Percentiles rank a stretch among this genome's conserved stretches.
Evolutionary conservation across 2,113 vertebrate species (phyloP).

Genomic region (Cyphomyrus plagiostoma): DNA sequence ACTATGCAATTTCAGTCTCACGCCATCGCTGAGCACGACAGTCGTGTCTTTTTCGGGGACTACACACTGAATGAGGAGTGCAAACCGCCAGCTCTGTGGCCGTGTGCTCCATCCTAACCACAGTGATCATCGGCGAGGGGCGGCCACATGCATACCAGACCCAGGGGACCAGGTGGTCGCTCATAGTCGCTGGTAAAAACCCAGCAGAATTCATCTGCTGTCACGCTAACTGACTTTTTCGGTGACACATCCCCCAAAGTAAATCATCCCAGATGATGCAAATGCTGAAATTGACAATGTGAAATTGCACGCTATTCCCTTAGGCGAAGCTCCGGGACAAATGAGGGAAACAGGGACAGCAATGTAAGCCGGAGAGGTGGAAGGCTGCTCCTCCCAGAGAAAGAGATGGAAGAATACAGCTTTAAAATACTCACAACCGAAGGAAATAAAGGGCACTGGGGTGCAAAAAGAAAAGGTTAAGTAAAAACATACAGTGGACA

Average conservation of each 20-base stretch:
- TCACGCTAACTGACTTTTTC: constrained; percentile 44
- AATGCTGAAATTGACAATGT: constrained; percentile 40
- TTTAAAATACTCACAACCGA: background rate
- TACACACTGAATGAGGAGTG: background rate
- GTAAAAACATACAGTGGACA: background rate
- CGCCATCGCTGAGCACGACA: background rate
- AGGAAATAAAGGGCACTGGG: background rate
- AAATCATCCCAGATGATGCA: constrained; percentile 38
- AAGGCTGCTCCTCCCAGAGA: constrained; percentile 6
- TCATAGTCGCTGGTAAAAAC: constrained; percentile 18
- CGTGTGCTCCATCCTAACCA: background rate
- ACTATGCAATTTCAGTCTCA: background rate
- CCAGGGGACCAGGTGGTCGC: background rate
- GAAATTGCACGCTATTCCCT: constrained; percentile 35
- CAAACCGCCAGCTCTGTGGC: background rate
- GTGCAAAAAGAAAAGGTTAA: background rate
- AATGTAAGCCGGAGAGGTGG: constrained; percentile 38
- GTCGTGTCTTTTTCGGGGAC: background rate
- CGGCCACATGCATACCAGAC: background rate
- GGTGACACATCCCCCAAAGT: constrained; percentile 34
- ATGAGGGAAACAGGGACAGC: constrained; percentile 47
- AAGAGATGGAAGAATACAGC: background rate
- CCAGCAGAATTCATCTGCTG: constrained; percentile 22
- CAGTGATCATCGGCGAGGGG: background rate
- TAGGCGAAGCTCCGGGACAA: constrained; percentile 33